Conservation (phyloP, 2,113 vertebrate species). For the Neotragus moschatus region DNA sequence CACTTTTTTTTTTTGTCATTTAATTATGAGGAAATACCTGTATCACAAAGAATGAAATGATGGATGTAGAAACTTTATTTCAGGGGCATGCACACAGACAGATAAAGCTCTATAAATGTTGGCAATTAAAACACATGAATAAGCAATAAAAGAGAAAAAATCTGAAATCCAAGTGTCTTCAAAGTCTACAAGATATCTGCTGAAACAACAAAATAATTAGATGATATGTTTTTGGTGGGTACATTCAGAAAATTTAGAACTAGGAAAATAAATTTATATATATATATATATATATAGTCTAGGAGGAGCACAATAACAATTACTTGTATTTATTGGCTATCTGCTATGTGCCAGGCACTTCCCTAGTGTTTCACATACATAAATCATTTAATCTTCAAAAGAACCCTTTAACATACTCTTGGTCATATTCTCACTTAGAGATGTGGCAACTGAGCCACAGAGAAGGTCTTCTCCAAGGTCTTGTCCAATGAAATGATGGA, state of each 20-base stretch:
- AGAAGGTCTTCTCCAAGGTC: background rate
- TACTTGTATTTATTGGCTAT: background rate
- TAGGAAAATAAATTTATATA: background rate
- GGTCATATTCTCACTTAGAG: background rate
- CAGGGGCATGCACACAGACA: background rate
- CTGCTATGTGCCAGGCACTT: background rate
- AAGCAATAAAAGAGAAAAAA: background rate
- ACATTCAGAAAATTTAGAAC: background rate
- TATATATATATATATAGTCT: background rate
- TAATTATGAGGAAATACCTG: background rate
- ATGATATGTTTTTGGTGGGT: background rate
- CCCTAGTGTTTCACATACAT: background rate
- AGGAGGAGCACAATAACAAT: background rate
- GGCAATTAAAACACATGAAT: background rate
- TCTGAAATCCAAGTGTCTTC: background rate
- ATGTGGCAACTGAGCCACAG: background rate
- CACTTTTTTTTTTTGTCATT: background rate
- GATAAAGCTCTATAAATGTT: background rate
- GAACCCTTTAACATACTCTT: background rate
- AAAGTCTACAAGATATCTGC: background rate
- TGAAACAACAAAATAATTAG: background rate
- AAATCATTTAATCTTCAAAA: background rate
- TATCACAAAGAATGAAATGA: background rate
- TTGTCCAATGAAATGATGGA: background rate
- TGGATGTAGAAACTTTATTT: background rate